Percentiles rank a stretch among this genome's conserved stretches.
Conservation (phyloP, 2,113 vertebrate genomes). For the Dermatemys mawii region DNA sequence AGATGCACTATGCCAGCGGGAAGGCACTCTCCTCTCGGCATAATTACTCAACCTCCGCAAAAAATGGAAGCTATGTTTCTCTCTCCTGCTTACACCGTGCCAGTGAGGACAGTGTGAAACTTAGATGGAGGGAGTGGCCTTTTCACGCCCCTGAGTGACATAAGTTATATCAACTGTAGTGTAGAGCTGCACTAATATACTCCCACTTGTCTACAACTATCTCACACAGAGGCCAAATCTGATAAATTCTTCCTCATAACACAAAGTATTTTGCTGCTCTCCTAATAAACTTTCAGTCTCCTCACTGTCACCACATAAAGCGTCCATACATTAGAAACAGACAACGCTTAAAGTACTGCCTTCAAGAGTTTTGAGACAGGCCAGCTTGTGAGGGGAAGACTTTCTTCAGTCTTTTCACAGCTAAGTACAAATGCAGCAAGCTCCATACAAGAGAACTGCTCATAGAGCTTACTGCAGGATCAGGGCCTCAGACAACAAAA, state of each 20-base stretch:
- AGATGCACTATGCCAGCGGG: too few relatives aligned
- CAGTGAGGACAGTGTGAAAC: too few relatives aligned
- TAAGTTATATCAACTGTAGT: too few relatives aligned
- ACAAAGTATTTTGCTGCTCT: neutral
- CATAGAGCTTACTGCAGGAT: constrained; percentile 22
- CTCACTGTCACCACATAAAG: neutral
- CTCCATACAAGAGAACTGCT: constrained; percentile 5
- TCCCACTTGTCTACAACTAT: neutral
- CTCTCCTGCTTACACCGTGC: too few relatives aligned
- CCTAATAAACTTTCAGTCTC: neutral
- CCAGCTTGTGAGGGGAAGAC: neutral
- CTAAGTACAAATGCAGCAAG: neutral
- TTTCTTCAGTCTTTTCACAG: neutral
- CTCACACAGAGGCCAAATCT: neutral
- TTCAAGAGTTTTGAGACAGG: neutral
- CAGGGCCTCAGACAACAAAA: constrained; percentile 39
- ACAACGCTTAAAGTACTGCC: neutral
- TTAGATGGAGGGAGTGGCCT: too few relatives aligned
- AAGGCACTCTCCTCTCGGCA: too few relatives aligned
- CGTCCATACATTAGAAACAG: neutral
- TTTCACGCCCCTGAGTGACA: too few relatives aligned
- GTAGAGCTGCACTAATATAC: neutral
- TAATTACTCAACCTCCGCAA: too few relatives aligned
- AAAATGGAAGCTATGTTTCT: too few relatives aligned
- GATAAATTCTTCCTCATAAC: neutral